Evolutionary conservation across 2,888 invertebrate species (phyloP).

Genomic region (Pandemis cinnamomeana): DNA sequence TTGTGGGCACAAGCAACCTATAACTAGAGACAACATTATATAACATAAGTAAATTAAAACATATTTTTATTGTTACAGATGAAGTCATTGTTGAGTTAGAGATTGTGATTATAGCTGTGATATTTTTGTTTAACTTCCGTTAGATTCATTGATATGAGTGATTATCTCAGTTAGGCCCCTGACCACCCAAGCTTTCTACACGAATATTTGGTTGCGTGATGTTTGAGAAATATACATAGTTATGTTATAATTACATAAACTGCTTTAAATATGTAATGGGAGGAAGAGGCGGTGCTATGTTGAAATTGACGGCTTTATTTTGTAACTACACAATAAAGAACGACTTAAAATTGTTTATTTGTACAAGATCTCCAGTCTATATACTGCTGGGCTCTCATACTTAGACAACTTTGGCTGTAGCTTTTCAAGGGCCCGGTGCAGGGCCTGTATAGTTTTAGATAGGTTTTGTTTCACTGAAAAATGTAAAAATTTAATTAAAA

Average conservation of each 20-base stretch:
- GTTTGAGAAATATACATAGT: not conserved
- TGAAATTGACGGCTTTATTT: slow-evolving; percentile 30
- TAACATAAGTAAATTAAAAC: too few relatives aligned
- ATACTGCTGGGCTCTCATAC: too few relatives aligned
- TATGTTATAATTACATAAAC: not conserved
- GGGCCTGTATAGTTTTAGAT: too few relatives aligned
- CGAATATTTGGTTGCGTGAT: slow-evolving; percentile 27
- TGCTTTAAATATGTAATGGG: slow-evolving; percentile 3
- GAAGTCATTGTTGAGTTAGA: slow-evolving; percentile 40
- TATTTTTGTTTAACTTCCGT: slow-evolving; percentile 48
- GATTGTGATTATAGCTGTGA: slow-evolving; percentile 41
- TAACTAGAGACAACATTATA: too few relatives aligned
- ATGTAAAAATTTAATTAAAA: too few relatives aligned
- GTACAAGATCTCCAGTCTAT: too few relatives aligned
- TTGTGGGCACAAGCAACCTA: too few relatives aligned
- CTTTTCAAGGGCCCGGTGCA: too few relatives aligned
- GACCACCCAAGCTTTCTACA: slow-evolving; percentile 47
- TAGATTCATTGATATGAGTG: slow-evolving; percentile 49
- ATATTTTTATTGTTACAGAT: not conserved
- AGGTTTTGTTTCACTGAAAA: too few relatives aligned
- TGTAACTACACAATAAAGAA: not conserved
- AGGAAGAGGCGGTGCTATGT: slow-evolving; percentile 16
- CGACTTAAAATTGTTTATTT: too few relatives aligned
- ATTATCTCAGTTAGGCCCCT: slow-evolving; percentile 51
- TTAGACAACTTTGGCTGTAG: too few relatives aligned